Conservation (phyloP, 2,797 vertebrate species). For the Sebastes alutus region DNA sequence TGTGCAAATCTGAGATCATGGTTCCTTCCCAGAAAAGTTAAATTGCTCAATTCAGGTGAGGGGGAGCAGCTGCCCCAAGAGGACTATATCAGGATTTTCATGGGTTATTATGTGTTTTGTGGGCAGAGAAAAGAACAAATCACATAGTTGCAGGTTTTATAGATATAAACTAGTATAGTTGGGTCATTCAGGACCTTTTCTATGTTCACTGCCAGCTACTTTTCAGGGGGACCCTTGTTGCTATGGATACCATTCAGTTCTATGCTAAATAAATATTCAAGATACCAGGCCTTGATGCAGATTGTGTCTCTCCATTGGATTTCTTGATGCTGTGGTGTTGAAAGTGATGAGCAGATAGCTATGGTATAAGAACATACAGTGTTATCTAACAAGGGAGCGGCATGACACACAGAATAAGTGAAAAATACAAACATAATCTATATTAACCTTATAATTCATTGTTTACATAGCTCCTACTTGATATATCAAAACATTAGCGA, state of each 20-base stretch:
- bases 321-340: not conserved
- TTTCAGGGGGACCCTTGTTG: conserved; percentile 43
- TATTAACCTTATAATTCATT: not conserved
- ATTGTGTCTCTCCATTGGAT: conserved; percentile 8
- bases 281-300: conserved; percentile 3
- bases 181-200: conserved; percentile 18
- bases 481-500: not conserved
- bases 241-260: conserved; percentile 41
- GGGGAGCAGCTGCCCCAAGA: not conserved
- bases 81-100: not conserved
- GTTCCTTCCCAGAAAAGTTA: not conserved
- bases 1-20: not conserved
- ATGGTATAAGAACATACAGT: not conserved
- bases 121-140: not conserved
- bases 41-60: not conserved
- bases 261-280: conserved; percentile 35
- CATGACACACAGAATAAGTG: not conserved
- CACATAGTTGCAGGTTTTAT: not conserved
- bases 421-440: not conserved
- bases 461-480: not conserved
- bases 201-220: conserved; percentile 15
- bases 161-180: not conserved
- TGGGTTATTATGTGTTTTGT: not conserved
- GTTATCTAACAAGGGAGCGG: not conserved
- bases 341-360: conserved; percentile 1